phyloP scores from a whole-genome alignment of 2,888 invertebrate genomes.

The Coleophora deauratella region DNA sequence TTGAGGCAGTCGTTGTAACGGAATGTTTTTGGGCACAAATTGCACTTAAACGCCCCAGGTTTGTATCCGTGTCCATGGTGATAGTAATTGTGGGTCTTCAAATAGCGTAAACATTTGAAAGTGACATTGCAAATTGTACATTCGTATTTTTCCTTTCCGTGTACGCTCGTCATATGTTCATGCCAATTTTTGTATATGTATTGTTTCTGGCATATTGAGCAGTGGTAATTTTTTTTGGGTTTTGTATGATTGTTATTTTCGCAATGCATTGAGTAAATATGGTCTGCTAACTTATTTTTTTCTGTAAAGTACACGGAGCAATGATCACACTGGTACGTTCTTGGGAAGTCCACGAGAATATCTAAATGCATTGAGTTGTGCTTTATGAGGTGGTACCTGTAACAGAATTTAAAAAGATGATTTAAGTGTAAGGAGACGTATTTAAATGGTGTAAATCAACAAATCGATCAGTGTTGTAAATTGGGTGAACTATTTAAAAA shows the following conservation, averaged over 20 bases:
- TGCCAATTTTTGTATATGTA: slow-evolving; percentile 20
- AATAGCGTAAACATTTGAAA: slow-evolving; percentile 18
- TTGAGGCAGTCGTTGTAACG: slow-evolving; percentile 8
- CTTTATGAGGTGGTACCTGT: slow-evolving; percentile 15
- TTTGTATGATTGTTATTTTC: not conserved
- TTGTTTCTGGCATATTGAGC: slow-evolving; percentile 16
- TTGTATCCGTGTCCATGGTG: not conserved
- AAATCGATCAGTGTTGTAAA: too few species aligned
- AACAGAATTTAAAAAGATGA: slow-evolving; percentile 5
- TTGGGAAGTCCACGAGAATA: slow-evolving; percentile 13
- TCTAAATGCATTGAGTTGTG: slow-evolving; percentile 22
- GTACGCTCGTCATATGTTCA: slow-evolving; percentile 15
- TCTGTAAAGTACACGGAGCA: slow-evolving; percentile 6
- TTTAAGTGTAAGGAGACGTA: not conserved
- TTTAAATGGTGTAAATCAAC: too few species aligned
- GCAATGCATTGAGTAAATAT: not conserved
- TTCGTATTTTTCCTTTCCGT: not conserved
- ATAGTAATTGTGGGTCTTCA: slow-evolving; percentile 15
- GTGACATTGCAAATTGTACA: slow-evolving; percentile 8
- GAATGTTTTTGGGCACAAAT: slow-evolving; percentile 17
- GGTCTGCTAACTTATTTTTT: not conserved
- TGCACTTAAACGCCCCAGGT: slow-evolving; percentile 11
- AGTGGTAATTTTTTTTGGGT: not conserved
- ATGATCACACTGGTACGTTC: slow-evolving; percentile 14
- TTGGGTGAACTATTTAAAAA: too few species aligned